Conservation (phyloP, 1,140 invertebrate genomes). For the Euglossa dilemma region DNA sequence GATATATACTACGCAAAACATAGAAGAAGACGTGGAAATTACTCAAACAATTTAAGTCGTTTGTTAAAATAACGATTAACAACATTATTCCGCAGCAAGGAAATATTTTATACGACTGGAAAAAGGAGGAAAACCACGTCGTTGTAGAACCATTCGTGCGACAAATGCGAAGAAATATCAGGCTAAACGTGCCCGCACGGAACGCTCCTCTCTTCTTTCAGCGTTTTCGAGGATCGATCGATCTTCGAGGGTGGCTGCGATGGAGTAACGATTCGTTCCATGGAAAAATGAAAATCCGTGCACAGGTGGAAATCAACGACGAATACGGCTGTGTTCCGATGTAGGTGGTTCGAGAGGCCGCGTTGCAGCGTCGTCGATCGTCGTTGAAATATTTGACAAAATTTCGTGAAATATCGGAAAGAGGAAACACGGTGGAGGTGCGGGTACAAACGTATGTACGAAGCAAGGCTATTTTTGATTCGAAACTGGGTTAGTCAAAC, state of each 20-base stretch:
- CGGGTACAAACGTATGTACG: conserved; percentile 4
- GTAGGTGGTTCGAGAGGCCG: not conserved
- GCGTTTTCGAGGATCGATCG: not conserved
- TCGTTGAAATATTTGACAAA: conserved; percentile 43
- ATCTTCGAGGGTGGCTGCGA: not conserved
- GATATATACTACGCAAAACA: too few species aligned
- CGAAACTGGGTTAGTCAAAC: conserved; percentile 68
- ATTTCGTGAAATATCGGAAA: conserved; percentile 40
- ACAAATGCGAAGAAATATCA: conserved; percentile 4
- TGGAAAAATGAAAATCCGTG: conserved; percentile 31
- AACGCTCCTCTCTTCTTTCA: not conserved
- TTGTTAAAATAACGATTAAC: not conserved
- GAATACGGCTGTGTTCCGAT: not conserved
- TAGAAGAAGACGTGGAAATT: too few species aligned
- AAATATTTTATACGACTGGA: not conserved
- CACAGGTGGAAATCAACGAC: conserved; percentile 28
- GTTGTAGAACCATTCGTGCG: not conserved
- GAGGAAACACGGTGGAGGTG: not conserved
- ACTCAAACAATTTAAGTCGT: not conserved
- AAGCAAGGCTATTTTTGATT: conserved; percentile 62
- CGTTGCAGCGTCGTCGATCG: not conserved
- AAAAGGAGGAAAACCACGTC: too few species aligned
- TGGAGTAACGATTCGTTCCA: conserved; percentile 5
- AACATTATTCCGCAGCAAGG: not conserved
- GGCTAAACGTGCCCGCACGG: too few species aligned